Percentiles rank a stretch among this genome's conserved stretches.
Conservation (phyloP, 2,888 invertebrate genomes). For the Cynaeus angustus region DNA sequence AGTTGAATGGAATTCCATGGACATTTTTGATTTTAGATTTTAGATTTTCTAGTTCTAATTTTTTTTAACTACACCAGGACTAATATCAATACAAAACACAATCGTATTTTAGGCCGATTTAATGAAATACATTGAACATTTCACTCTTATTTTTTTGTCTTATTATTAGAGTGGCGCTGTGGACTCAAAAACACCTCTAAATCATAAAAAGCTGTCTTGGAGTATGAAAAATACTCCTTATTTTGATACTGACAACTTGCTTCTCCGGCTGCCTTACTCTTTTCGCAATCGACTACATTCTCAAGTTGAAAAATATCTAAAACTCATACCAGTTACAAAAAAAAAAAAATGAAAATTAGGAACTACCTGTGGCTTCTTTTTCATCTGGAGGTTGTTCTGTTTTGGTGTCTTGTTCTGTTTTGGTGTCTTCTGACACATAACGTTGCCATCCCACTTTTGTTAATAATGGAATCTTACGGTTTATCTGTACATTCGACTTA, state of each 20-base stretch:
- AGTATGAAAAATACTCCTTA: constrained; percentile 37
- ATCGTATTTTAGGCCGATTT: too few relatives aligned
- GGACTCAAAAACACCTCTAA: constrained; percentile 16
- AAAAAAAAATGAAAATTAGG: background rate
- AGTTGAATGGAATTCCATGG: too few relatives aligned
- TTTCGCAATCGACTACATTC: constrained; percentile 19
- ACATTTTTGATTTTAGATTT: too few relatives aligned
- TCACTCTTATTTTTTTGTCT: too few relatives aligned
- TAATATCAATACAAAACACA: too few relatives aligned
- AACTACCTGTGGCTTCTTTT: background rate
- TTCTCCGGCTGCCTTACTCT: constrained; percentile 3
- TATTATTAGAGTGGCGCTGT: too few relatives aligned
- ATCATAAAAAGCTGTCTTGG: constrained; percentile 27
- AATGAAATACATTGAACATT: too few relatives aligned
- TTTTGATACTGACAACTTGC: constrained; percentile 40
- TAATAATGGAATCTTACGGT: too few relatives aligned
- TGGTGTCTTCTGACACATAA: background rate
- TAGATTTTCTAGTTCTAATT: too few relatives aligned
- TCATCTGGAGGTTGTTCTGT: background rate
- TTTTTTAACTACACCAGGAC: too few relatives aligned
- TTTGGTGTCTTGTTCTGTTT: background rate
- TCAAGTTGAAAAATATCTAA: constrained; percentile 2
- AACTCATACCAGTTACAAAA: background rate
- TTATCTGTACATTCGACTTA: background rate
- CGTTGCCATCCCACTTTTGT: background rate